These are phyloP conservation scores for Pseudococcus longispinus DNA, from an alignment of 2,888 invertebrate species.

Conservation along the genomic window DNA sequence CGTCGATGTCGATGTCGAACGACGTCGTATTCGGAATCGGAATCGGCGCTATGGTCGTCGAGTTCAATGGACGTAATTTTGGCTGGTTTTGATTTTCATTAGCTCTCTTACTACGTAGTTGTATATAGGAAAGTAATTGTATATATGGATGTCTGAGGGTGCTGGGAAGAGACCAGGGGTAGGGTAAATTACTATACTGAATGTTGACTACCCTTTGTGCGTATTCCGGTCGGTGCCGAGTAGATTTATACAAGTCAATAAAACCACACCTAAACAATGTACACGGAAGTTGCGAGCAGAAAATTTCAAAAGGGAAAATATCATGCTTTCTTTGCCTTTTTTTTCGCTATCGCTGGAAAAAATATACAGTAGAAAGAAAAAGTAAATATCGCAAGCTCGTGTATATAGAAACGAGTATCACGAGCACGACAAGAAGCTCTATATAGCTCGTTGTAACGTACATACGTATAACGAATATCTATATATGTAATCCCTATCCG, in stretches of 20 bases:
- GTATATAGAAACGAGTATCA: neutral
- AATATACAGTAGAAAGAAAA: neutral
- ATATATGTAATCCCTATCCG: conserved; percentile 43
- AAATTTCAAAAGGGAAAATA: conserved; percentile 31
- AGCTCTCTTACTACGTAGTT: neutral
- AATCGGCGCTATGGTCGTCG: neutral
- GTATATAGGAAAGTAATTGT: neutral
- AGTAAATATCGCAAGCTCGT: neutral
- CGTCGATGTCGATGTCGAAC: neutral
- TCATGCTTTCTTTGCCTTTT: neutral
- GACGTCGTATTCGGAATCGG: neutral
- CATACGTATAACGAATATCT: conserved; percentile 15
- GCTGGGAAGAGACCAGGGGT: neutral
- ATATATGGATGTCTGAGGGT: neutral
- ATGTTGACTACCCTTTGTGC: neutral
- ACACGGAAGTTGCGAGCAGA: conserved; percentile 7
- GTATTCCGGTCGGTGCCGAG: conserved; percentile 1
- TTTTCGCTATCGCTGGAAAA: neutral
- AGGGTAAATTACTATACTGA: neutral
- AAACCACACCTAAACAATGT: conserved; percentile 46
- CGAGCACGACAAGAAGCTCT: conserved; percentile 1
- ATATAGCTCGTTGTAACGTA: neutral
- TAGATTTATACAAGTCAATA: conserved; percentile 37
- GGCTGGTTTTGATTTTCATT: neutral
- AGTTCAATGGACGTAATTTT: conserved; percentile 14